phyloP scores from a whole-genome alignment of 2,113 vertebrate genomes.

The Tragelaphus strepsiceros region DNA sequence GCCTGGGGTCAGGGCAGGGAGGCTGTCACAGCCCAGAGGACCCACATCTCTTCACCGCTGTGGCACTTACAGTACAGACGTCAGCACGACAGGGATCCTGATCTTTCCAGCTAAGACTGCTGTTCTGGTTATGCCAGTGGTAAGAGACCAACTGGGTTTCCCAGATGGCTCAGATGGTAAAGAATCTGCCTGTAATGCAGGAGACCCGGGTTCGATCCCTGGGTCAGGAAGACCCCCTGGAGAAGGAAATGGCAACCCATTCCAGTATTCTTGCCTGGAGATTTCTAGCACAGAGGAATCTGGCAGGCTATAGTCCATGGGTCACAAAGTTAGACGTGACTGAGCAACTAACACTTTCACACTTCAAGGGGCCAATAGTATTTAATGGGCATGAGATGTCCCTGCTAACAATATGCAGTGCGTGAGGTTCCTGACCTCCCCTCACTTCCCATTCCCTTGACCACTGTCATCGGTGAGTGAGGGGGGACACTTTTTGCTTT shows the following conservation, averaged over 20 bases:
- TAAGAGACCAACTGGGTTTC: background rate
- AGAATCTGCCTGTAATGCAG: background rate
- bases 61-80: background rate
- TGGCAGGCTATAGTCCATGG: background rate
- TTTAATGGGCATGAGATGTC: background rate
- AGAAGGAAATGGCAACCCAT: background rate
- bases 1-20: too few species aligned
- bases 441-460: background rate
- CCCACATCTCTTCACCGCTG: background rate
- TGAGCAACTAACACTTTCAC: background rate
- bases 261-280: background rate
- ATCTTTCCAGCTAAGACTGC: background rate
- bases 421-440: background rate
- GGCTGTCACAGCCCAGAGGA: background rate
- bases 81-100: fast-evolving
- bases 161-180: background rate
- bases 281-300: background rate
- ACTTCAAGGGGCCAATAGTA: background rate
- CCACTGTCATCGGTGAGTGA: background rate
- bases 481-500: background rate
- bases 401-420: background rate
- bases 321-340: background rate
- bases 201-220: background rate
- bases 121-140: background rate
- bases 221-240: background rate